Evolutionary conservation across 35 echinoderm and acorn worm species (phyloP), one percentile per base, ranked within the genome.

Genomic region (Apostichopus californicus): DNA sequence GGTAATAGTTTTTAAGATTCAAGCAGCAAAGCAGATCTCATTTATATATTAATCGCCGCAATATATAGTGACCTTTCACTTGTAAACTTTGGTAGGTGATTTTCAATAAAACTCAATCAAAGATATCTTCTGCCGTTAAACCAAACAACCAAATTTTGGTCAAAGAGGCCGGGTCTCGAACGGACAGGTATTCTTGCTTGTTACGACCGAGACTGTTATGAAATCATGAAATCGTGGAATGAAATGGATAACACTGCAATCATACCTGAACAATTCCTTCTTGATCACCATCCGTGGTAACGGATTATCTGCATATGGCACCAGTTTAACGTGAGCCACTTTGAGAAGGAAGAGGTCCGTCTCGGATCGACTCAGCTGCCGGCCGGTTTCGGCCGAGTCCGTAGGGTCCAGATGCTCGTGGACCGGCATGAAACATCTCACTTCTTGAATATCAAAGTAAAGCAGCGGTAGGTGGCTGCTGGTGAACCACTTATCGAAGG

Each of bases 231-330:
- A 46, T 46, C 34, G 34, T 46, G 34, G 34, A 46, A 46, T 3
- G 34, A 46, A 46, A 46, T 46, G 34, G 34, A 61, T 61, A 9
- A 61, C 58, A 61, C 58, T 61, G 58, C 1, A 68, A 25, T 21
- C 77, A 56, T 92, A 98, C 96, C 94, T 98, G 92, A 93, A 99
- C 24, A 94, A 89, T 20, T 99, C 97, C 58, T 99, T 90, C 71
- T 96, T 99, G 5, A 99, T 91, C n/a, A 99, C 92, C 77, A 99
- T 78, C 73, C 97, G 93, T 56, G 94, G 95, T 1, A 99, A 89
- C 57, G 97, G 97, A 56, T 99, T 99, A 77, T 99, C 97, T 26
- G 95, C 97, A 94, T 95, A 90, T 3, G 97, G 97, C 4, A 90
- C 83, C 15, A 99, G 70, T 20, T 64, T 90, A n/a, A 99, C 88